Evolutionary conservation across 2,797 vertebrate species (phyloP).

Genomic region (Falco cherrug): DNA sequence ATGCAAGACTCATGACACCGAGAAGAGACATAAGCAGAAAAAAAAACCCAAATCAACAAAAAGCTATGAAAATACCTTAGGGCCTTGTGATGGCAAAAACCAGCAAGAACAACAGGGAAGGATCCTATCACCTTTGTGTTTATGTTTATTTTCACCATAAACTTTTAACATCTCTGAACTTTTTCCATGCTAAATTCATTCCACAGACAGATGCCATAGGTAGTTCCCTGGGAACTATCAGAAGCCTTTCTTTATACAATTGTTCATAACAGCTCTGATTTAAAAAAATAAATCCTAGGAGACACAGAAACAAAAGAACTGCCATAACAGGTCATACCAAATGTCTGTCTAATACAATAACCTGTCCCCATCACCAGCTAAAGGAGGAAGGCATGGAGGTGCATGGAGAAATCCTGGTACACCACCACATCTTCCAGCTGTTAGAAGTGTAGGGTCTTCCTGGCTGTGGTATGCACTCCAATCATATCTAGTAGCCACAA

Average conservation of each 20-base stretch:
- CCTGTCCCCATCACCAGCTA: background rate
- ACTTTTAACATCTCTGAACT: background rate
- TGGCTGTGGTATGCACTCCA: background rate
- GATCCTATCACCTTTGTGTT: background rate
- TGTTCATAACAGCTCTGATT: background rate
- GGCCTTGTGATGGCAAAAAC: background rate
- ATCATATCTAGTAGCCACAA: background rate
- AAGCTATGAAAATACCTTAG: background rate
- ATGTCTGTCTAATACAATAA: background rate
- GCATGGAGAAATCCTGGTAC: background rate
- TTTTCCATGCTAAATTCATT: background rate
- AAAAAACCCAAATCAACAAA: background rate
- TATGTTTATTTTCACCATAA: background rate
- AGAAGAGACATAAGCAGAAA: background rate
- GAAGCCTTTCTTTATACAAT: background rate
- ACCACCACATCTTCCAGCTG: background rate
- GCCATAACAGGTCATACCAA: background rate
- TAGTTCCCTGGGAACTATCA: background rate
- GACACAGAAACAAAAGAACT: background rate
- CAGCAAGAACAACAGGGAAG: background rate
- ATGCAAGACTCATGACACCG: background rate
- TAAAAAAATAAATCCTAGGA: constrained; percentile 27
- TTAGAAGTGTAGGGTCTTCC: background rate
- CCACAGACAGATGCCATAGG: background rate
- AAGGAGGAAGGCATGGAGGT: background rate